Percentiles rank a stretch among this genome's conserved stretches.
Conservation (phyloP, 2,797 vertebrate species). For the Apogon talboti region DNA sequence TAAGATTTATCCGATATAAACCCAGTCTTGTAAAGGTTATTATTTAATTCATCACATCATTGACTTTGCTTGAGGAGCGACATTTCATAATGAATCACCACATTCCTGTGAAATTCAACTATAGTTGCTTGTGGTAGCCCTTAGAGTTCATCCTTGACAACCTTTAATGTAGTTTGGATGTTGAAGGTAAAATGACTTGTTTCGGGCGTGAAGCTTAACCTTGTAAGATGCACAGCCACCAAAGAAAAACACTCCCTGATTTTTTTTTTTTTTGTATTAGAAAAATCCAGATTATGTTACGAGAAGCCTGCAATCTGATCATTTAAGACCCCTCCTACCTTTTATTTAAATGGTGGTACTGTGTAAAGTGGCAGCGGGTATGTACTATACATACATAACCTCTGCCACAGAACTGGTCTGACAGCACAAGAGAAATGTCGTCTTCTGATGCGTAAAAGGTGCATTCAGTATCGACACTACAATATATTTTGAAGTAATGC, state of each 20-base stretch:
- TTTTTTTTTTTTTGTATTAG: slow-evolving; percentile 22
- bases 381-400: slow-evolving; percentile 35
- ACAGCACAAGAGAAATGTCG: slow-evolving; percentile 59
- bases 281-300: slow-evolving; percentile 37
- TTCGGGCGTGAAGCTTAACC: slow-evolving; percentile 35
- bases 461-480: slow-evolving; percentile 77
- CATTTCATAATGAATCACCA: slow-evolving; percentile 62
- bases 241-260: slow-evolving; percentile 66
- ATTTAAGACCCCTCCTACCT: slow-evolving; percentile 7
- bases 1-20: slow-evolving; percentile 34
- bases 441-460: slow-evolving; percentile 60
- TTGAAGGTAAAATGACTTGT: slow-evolving; percentile 41
- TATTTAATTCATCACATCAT: slow-evolving; percentile 30
- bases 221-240: slow-evolving; percentile 50
- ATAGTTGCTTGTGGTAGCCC: slow-evolving; percentile 35
- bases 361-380: slow-evolving; percentile 35
- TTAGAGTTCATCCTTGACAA: slow-evolving; percentile 29
- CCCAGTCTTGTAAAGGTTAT: slow-evolving; percentile 22
- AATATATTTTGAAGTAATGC: slow-evolving; percentile 71
- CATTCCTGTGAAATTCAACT: slow-evolving; percentile 61
- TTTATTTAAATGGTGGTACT: slow-evolving; percentile 29
- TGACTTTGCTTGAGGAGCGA: slow-evolving; percentile 31
- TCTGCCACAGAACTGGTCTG: not conserved
- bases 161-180: slow-evolving; percentile 13
- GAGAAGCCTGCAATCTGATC: slow-evolving; percentile 27